Evolutionary conservation across 2,888 invertebrate species (phyloP), one percentile per base, ranked within the genome.

Genomic region (Aphodius granarius): DNA sequence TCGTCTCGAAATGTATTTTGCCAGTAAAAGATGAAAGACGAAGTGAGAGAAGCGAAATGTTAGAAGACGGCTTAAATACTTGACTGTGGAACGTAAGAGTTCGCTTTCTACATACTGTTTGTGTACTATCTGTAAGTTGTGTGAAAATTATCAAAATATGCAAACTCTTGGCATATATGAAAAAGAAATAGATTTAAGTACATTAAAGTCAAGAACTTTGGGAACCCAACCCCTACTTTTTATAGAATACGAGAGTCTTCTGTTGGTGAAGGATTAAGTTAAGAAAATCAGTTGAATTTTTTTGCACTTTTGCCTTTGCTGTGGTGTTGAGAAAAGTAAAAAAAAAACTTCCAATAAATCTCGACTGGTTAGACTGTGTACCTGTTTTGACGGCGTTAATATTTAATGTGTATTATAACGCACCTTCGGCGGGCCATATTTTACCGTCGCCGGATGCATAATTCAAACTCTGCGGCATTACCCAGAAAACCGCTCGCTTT

Each of bases 391-490:
- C 68, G 68, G 68, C 22, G 68, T 68, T 68, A 68, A 68, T 68
- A 68, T 68, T 68, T 68, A 68, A 68, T 22, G 20, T 68, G 68
- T 20, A 21, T 68, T 68, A 68, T 68, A 68, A 68, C 68, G 68
- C 68, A 68, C 68, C 68, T 68, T 68, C 20, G 68, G 21, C 68
- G n/a, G 13, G 68, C 68, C 19, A 68, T 68, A 68, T 68, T 68
- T 68, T 22, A 68, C 68, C 68, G 22, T 68, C 68, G 68, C 68
- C 21, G 21, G 22, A 68, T 68, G 68, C 68, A 68, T 68, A 68
- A 68, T 68, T 68, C 68, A 68, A 68, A 22, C 68, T 20, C 68
- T 68, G 68, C 68, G 21, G 68, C 68, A 68, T 68, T 68, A 68
- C 68, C n/a, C 20, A 16, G 21, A 43, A 20, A 68, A 68, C 68